These are phyloP conservation scores for Sula dactylatra DNA, from an alignment of 2,113 vertebrate genomes.

Conservation along the genomic window DNA sequence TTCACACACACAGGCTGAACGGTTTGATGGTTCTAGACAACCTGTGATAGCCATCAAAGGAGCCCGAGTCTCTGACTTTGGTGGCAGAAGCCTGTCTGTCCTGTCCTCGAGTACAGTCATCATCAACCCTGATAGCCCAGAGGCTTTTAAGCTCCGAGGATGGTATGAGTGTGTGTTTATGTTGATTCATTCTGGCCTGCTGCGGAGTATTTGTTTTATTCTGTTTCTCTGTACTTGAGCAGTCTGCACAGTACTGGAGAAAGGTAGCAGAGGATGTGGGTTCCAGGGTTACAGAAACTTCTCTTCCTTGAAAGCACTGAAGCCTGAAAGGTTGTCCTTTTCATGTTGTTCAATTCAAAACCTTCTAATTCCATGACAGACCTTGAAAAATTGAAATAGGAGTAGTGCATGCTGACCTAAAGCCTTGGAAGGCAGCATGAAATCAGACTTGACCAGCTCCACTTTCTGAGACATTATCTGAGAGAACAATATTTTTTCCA, in stretches of 20 bases:
- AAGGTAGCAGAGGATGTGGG: neutral
- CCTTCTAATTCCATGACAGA: conserved; percentile 48
- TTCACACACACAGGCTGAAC: conserved; percentile 83
- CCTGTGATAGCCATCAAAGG: conserved; percentile 93
- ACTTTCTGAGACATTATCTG: neutral
- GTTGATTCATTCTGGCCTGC: neutral
- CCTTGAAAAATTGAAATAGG: conserved; percentile 31
- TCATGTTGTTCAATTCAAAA: conserved; percentile 48
- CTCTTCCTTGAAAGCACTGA: neutral
- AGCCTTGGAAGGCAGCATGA: conserved; percentile 14
- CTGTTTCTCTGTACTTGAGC: neutral
- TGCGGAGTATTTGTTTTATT: neutral
- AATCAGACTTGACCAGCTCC: conserved; percentile 18
- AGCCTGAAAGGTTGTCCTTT: conserved; percentile 31
- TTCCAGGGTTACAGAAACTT: neutral
- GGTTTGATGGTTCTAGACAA: conserved; percentile 90
- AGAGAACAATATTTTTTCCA: neutral
- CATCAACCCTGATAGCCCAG: conserved; percentile 93
- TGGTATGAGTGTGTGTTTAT: conserved; percentile 80
- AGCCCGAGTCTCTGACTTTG: conserved; percentile 93
- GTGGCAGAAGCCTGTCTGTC: conserved; percentile 92
- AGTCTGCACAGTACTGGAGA: neutral
- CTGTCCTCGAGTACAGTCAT: conserved; percentile 90
- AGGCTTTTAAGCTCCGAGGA: conserved; percentile 92
- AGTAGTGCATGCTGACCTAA: conserved; percentile 9